Percentiles rank a stretch among this genome's conserved stretches.
Evolutionary conservation across 2,797 vertebrate species (phyloP).

Genomic region (Otolemur crassicaudatus): DNA sequence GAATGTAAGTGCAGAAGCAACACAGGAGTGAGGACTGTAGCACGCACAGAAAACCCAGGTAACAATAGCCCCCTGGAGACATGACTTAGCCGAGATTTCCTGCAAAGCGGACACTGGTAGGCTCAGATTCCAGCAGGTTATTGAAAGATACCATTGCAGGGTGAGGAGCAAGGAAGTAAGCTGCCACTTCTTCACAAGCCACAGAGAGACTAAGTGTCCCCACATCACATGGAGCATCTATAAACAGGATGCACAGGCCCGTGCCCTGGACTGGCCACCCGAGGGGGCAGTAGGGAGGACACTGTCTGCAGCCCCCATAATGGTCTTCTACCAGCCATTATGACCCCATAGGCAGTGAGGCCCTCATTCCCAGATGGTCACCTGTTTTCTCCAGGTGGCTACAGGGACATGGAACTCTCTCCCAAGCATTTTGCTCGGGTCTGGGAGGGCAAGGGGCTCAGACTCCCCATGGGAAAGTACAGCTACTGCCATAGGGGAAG

Average conservation of each 20-base stretch:
- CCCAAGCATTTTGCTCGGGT: background rate
- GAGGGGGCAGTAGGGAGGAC: background rate
- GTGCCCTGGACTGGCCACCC: background rate
- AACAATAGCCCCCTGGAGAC: background rate
- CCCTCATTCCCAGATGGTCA: background rate
- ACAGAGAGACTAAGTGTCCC: background rate
- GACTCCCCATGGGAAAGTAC: accelerated
- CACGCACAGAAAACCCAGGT: background rate
- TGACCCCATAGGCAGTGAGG: background rate
- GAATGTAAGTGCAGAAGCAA: no score
- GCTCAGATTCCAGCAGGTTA: background rate
- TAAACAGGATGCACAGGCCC: background rate
- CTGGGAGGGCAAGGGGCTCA: background rate
- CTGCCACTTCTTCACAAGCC: background rate
- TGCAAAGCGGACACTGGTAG: background rate
- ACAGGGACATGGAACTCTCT: background rate
- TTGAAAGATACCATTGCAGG: background rate
- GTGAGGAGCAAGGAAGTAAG: background rate
- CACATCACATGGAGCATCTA: accelerated
- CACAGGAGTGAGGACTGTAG: accelerated
- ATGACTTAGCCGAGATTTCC: background rate
- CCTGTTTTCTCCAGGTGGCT: background rate
- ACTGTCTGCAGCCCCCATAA: background rate
- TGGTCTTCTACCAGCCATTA: no score
- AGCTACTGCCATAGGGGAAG: background rate